These are phyloP conservation scores for Cephalopholis sonnerati DNA, from an alignment of 2,113 vertebrate species.

Conservation along the genomic window DNA sequence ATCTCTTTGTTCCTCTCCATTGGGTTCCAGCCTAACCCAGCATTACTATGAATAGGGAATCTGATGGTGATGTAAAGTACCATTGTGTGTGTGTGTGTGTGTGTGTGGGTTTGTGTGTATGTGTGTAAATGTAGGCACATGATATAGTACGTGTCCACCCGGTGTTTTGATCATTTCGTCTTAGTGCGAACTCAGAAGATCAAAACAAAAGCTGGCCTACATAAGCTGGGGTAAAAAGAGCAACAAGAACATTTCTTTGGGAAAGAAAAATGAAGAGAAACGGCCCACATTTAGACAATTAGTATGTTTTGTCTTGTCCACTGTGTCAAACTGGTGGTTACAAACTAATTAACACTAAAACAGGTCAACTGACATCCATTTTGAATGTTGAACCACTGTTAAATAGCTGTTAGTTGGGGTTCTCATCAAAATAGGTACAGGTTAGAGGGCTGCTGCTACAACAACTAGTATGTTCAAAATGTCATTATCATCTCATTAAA, in stretches of 20 bases:
- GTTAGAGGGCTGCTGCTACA: too few relatives aligned
- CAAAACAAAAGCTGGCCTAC: slow-evolving; percentile 51
- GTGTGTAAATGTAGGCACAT: neutral
- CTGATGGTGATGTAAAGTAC: slow-evolving; percentile 54
- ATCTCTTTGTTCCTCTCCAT: slow-evolving; percentile 71
- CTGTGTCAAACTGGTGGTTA: neutral
- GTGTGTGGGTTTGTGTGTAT: neutral
- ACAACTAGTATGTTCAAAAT: too few relatives aligned
- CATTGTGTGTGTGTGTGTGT: slow-evolving; percentile 13
- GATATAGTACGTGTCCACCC: neutral
- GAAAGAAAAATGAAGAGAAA: neutral
- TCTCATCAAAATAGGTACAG: too few relatives aligned
- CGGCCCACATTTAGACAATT: neutral
- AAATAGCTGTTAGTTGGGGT: too few relatives aligned
- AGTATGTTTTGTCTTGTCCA: neutral
- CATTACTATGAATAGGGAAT: slow-evolving; percentile 69
- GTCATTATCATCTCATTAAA: too few relatives aligned
- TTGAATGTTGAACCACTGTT: too few relatives aligned
- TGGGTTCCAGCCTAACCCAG: slow-evolving; percentile 62
- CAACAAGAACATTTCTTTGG: neutral
- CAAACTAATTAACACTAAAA: neutral
- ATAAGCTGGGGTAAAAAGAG: slow-evolving; percentile 43
- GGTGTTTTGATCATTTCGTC: slow-evolving; percentile 38
- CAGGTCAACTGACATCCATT: too few relatives aligned
- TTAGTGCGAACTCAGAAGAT: slow-evolving; percentile 35